These are phyloP conservation scores for Leptura quadrifasciata DNA, from an alignment of 2,888 invertebrate species.

Conservation along the genomic window DNA sequence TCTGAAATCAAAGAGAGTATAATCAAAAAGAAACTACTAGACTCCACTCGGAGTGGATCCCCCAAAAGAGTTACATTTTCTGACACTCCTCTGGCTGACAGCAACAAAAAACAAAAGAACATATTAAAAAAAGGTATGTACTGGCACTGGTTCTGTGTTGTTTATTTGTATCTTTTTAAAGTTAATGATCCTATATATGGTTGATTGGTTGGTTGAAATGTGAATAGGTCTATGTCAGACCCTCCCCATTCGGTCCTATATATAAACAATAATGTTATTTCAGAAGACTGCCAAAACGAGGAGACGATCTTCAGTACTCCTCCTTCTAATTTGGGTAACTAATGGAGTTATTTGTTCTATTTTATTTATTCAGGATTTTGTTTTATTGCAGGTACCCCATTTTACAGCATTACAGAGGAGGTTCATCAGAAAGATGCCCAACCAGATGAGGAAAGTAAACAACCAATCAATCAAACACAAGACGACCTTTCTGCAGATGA, in stretches of 20 bases:
- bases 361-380: neutral
- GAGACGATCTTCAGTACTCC: neutral
- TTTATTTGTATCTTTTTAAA: too few species aligned
- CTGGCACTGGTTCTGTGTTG: too few species aligned
- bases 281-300: neutral
- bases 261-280: too few species aligned
- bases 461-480: neutral
- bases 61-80: conserved; percentile 67
- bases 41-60: conserved; percentile 42
- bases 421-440: conserved; percentile 6
- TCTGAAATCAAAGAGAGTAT: conserved; percentile 46
- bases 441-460: neutral
- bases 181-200: too few species aligned
- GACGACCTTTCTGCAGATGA: neutral
- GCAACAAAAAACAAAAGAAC: conserved; percentile 40
- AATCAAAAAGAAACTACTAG: conserved; percentile 47
- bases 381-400: conserved; percentile 9
- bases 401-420: conserved; percentile 32
- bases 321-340: conserved; percentile 23
- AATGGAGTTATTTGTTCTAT: conserved; percentile 5
- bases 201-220: too few species aligned
- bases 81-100: conserved; percentile 58
- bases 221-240: too few species aligned
- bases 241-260: too few species aligned
- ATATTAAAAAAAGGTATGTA: conserved; percentile 10